Percentiles rank a stretch among this genome's conserved stretches.
Conservation (phyloP, 2,888 invertebrate genomes). For the Sycophila texana region DNA sequence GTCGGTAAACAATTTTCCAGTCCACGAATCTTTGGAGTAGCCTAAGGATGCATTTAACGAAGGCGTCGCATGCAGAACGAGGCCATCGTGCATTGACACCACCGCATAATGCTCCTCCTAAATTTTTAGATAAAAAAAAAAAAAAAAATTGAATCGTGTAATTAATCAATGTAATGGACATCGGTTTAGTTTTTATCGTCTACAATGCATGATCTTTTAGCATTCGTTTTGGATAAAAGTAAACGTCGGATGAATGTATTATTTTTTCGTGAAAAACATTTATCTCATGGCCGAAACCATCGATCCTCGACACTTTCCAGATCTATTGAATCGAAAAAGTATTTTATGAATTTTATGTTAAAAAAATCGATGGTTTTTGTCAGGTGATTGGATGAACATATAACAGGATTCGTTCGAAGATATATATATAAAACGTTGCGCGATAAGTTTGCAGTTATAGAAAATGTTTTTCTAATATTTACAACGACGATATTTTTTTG, state of each 20-base stretch:
- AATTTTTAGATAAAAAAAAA: conserved; percentile 56
- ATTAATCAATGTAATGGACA: background rate
- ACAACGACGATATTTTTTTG: conserved; percentile 49
- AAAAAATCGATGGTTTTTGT: background rate
- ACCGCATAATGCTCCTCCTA: conserved; percentile 88
- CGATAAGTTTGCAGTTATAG: too few species aligned
- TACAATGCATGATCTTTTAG: background rate
- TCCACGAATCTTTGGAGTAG: conserved; percentile 90
- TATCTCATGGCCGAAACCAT: too few species aligned
- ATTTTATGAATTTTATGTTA: background rate
- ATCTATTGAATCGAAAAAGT: too few species aligned
- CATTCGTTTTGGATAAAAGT: background rate
- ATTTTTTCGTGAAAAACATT: background rate
- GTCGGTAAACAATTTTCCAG: conserved; percentile 90
- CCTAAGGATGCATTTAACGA: conserved; percentile 84
- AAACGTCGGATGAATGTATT: conserved; percentile 7
- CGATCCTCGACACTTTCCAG: too few species aligned
- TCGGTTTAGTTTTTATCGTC: background rate
- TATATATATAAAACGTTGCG: conserved; percentile 26
- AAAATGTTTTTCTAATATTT: conserved; percentile 3
- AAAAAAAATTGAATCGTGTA: conserved; percentile 22
- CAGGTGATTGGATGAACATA: background rate
- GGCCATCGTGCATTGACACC: conserved; percentile 89
- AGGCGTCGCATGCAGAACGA: conserved; percentile 86
- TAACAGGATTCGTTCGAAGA: conserved; percentile 49